Conservation (phyloP, 2,888 invertebrate species). For the Crossocerus cetratus region DNA sequence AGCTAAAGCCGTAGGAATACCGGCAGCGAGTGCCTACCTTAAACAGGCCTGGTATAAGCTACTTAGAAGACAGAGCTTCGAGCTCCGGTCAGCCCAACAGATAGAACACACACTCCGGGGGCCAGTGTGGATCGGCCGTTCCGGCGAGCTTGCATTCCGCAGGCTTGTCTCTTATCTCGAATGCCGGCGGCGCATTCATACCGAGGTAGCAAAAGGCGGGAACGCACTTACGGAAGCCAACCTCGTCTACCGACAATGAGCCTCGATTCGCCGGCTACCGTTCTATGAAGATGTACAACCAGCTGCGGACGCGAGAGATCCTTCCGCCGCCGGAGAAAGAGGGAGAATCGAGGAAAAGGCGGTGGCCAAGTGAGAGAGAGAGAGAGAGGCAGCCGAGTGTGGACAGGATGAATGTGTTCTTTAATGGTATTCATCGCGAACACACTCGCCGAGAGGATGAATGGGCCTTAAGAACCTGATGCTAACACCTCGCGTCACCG, state of each 20-base stretch:
- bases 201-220: conserved; percentile 16
- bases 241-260: conserved; percentile 22
- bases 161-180: conserved; percentile 49
- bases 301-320: not conserved
- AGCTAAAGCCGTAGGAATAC: conserved; percentile 23
- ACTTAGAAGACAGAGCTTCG: conserved; percentile 38
- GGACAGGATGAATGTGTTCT: conserved; percentile 17
- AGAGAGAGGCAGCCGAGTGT: conserved; percentile 2
- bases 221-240: conserved; percentile 44
- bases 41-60: conserved; percentile 47
- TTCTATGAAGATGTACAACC: conserved; percentile 43
- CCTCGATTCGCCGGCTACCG: conserved; percentile 24
- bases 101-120: conserved; percentile 24
- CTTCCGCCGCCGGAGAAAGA: not conserved
- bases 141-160: conserved; percentile 51
- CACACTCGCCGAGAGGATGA: conserved; percentile 38
- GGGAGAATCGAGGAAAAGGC: not conserved
- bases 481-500: conserved; percentile 37
- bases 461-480: conserved; percentile 37
- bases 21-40: conserved; percentile 36
- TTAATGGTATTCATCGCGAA: conserved; percentile 49
- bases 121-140: conserved; percentile 17
- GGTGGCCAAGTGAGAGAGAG: not conserved
- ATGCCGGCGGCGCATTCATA: conserved; percentile 24
- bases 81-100: conserved; percentile 53